These are phyloP conservation scores for Tubulanus polymorphus DNA, from an alignment of 2,888 invertebrate species.

Conservation along the genomic window DNA sequence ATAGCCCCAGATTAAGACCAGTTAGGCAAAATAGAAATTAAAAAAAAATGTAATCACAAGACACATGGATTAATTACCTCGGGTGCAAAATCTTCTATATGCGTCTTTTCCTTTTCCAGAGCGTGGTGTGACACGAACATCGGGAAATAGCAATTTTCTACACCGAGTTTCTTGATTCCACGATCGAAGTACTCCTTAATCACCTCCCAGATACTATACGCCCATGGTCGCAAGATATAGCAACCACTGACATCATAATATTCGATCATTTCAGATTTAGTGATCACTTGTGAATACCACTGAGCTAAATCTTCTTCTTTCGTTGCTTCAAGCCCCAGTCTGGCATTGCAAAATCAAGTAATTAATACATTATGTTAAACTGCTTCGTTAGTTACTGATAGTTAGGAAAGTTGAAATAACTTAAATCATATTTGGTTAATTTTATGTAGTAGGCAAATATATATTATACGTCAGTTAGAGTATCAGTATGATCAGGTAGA, in stretches of 20 bases:
- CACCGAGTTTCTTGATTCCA: slow-evolving; percentile 85
- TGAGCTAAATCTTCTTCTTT: slow-evolving; percentile 91
- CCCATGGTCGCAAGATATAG: slow-evolving; percentile 96
- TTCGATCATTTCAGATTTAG: slow-evolving; percentile 95
- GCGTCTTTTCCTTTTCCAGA: slow-evolving; percentile 90
- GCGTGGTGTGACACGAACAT: slow-evolving; percentile 91
- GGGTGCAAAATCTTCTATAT: slow-evolving; percentile 97
- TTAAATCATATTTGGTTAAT: no score
- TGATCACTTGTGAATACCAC: slow-evolving; percentile 93
- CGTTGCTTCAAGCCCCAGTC: slow-evolving; percentile 83
- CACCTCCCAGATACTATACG: slow-evolving; percentile 90
- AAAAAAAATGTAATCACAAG: no score
- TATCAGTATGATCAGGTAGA: no score
- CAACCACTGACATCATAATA: slow-evolving; percentile 99
- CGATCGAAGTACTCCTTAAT: slow-evolving; percentile 81
- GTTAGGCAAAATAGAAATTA: no score
- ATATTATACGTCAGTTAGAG: no score
- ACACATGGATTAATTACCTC: slow-evolving; percentile 72
- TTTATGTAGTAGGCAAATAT: no score
- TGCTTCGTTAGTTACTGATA: no score
- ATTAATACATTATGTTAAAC: no score
- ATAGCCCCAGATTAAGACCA: not conserved
- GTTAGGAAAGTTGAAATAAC: no score
- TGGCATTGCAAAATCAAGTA: slow-evolving; percentile 19
- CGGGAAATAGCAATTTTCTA: slow-evolving; percentile 96